These are phyloP conservation scores for Corythaixoides concolor DNA, from an alignment of 2,113 vertebrate species.

Conservation along the genomic window DNA sequence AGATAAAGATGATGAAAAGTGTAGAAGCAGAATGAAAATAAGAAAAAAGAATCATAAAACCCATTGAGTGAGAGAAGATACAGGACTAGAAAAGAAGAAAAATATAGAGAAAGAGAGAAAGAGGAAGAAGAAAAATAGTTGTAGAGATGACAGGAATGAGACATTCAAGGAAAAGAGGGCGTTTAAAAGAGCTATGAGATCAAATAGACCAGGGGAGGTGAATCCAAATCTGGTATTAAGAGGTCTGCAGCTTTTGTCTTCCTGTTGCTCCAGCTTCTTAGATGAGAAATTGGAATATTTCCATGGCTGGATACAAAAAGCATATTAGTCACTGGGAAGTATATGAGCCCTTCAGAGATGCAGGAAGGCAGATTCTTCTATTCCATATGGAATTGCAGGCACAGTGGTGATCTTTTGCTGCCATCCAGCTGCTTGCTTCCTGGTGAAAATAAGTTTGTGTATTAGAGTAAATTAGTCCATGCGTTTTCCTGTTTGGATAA, in stretches of 20 bases:
- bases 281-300: background rate
- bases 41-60: background rate
- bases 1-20: background rate
- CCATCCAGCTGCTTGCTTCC: background rate
- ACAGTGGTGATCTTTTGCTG: background rate
- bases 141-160: background rate
- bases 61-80: background rate
- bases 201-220: background rate
- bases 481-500: background rate
- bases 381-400: background rate
- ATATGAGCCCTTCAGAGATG: background rate
- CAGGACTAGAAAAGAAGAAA: background rate
- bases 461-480: background rate
- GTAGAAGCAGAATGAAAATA: background rate
- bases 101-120: background rate
- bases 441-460: background rate
- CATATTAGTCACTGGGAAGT: slow-evolving; percentile 8
- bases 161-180: background rate
- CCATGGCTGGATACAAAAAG: slow-evolving; percentile 36
- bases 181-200: background rate
- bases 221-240: background rate
- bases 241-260: slow-evolving; percentile 17
- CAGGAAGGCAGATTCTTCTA: background rate
- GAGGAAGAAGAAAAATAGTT: background rate
- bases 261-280: slow-evolving; percentile 4